phyloP scores from a whole-genome alignment of 2,797 vertebrate species.

The Macroramphosus scolopax region DNA sequence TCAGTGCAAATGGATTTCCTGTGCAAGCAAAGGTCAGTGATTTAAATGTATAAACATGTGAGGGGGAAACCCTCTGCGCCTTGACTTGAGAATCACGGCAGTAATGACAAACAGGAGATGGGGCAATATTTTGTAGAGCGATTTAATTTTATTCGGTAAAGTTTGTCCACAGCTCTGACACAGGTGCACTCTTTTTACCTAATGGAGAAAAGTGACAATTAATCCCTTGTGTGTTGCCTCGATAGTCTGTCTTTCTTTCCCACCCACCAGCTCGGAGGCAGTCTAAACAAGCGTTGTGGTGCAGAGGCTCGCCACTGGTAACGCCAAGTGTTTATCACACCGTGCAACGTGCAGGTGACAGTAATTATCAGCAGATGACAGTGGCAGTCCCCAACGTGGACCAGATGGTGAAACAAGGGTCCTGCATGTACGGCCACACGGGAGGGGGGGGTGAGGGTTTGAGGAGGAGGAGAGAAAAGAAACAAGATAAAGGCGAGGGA shows the following conservation, averaged over 20 bases:
- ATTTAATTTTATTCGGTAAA: slow-evolving; percentile 4
- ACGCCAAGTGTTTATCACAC: slow-evolving; percentile 75
- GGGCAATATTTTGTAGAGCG: slow-evolving; percentile 16
- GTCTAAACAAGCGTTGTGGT: slow-evolving; percentile 61
- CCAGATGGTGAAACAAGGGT: slow-evolving; percentile 88
- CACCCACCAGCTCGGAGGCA: slow-evolving; percentile 33
- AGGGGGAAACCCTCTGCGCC: slow-evolving; percentile 56
- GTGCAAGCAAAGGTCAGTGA: slow-evolving; percentile 78
- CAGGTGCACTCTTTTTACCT: slow-evolving; percentile 15
- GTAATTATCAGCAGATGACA: slow-evolving; percentile 91
- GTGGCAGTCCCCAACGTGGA: slow-evolving; percentile 80
- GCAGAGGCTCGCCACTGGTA: slow-evolving; percentile 57
- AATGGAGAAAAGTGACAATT: slow-evolving; percentile 31
- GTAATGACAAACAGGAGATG: slow-evolving; percentile 44
- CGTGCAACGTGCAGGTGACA: slow-evolving; percentile 87
- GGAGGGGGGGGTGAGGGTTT: neutral
- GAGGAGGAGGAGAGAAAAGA: slow-evolving; percentile 26
- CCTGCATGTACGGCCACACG: slow-evolving; percentile 63
- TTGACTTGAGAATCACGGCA: slow-evolving; percentile 44
- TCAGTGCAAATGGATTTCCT: slow-evolving; percentile 79
- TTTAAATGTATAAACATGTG: slow-evolving; percentile 75
- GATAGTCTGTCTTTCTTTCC: slow-evolving; percentile 6
- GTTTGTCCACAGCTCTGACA: neutral
- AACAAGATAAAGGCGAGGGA: slow-evolving; percentile 30
- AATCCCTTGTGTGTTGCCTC: slow-evolving; percentile 19